phyloP scores from a whole-genome alignment of 2,797 vertebrate species.

The Florisuga fusca region DNA sequence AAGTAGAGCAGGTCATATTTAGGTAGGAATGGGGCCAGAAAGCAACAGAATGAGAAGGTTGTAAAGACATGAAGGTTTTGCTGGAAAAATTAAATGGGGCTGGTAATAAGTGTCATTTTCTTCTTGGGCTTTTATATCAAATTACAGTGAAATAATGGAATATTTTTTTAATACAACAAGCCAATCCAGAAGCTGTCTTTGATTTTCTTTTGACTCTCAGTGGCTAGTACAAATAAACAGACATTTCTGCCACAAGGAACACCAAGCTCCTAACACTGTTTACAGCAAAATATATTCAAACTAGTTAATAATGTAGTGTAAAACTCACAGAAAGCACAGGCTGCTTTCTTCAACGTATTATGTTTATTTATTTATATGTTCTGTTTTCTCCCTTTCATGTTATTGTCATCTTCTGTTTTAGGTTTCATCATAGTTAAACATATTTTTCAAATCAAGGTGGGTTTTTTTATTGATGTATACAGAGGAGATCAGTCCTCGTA shows the following conservation, averaged over 20 bases:
- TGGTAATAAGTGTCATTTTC: not conserved
- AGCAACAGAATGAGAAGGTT: not conserved
- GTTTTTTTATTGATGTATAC: not conserved
- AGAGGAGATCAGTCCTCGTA: not conserved
- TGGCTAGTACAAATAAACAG: not conserved
- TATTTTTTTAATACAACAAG: not conserved
- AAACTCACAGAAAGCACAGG: not conserved
- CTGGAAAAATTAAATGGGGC: not conserved
- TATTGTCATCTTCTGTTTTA: not conserved
- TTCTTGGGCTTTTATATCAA: not conserved
- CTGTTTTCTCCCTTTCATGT: not conserved
- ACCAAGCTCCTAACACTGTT: not conserved
- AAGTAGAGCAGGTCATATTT: not conserved
- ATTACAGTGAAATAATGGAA: not conserved
- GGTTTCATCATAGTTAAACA: not conserved
- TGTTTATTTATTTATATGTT: not conserved
- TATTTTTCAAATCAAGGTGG: not conserved
- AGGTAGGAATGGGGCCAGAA: not conserved
- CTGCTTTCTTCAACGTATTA: not conserved
- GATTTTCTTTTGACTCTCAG: not conserved
- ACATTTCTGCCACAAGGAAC: not conserved
- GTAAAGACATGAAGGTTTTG: not conserved
- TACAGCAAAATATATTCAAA: not conserved
- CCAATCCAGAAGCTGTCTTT: not conserved
- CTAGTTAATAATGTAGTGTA: not conserved